Base-by-base conservation (phyloP, 1,140 invertebrate species). In the Eriocheir sinensis region DNA sequence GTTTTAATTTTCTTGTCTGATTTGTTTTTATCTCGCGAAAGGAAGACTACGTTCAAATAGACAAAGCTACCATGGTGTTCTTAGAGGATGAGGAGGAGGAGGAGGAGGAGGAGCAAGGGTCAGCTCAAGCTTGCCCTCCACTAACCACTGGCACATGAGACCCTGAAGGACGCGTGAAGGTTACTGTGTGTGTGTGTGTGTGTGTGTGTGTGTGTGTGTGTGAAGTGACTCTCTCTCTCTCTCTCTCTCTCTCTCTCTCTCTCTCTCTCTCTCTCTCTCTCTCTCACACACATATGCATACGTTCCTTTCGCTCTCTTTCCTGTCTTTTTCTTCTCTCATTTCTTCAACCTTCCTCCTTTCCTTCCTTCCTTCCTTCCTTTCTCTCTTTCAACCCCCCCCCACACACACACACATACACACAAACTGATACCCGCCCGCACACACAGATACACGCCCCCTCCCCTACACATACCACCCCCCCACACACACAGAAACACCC, bases 221-320 rank as follows among this genome's bases (percentile, higher is more conserved):
- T 83, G 80, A 38, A 36, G 8, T 12, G 27, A 9, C 34, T 41
- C 41, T 27, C 41, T 36, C 34, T 36, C 83, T 86, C 83, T 86
- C 83, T 86, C 83, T 86, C 83, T 86, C 83, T 86, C 83, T 86
- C 83, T 86, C 83, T 86, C 83, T 86, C 83, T 86, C 83, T 80
- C 79, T 81, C 79, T 85, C n/a, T n/a, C n/a, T 34, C 34, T 34
- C 34, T 34, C 34, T 34, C 34, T 34, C 34, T 34, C 34, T 34
- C 34, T 34, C 34, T 34, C 34, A n/a, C n/a, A n/a, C n/a, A n/a
- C n/a, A n/a, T n/a, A n/a, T n/a, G n/a, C n/a, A n/a, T n/a, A n/a
- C n/a, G n/a, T n/a, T n/a, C n/a, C 83, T 86, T 32, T 86, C 83
- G 30, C 83, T 80, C 79, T 81, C 79, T 85, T n/a, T n/a, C n/a